A percentile compares a stretch with the other conserved stretches of the same genome.
phyloP scores from a whole-genome alignment of 2,888 invertebrate genomes.

The Acanthosepion esculentum region DNA sequence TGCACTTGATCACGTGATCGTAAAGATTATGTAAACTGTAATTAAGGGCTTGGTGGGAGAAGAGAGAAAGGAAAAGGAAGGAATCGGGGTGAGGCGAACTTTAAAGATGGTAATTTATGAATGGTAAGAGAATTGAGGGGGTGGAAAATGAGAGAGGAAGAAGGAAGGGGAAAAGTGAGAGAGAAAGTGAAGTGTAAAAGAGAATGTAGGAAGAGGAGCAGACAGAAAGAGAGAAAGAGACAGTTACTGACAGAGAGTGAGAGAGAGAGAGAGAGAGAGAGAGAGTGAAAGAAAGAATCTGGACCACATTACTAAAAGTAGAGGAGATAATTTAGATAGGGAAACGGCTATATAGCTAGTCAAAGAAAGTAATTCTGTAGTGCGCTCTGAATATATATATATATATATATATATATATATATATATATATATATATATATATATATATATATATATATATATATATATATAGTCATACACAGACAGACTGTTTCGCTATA shows the following conservation, averaged over 20 bases:
- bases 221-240: neutral
- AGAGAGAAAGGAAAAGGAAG: neutral
- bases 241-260: too few species aligned
- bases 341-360: too few species aligned
- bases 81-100: neutral
- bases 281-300: too few species aligned
- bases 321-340: too few species aligned
- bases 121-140: neutral
- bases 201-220: neutral
- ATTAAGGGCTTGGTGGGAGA: neutral
- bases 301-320: too few species aligned
- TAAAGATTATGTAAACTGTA: neutral
- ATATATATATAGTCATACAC: too few species aligned
- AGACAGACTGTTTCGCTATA: too few species aligned
- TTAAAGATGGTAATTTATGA: neutral
- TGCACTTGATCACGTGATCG: neutral
- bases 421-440: neutral
- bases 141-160: neutral
- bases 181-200: neutral
- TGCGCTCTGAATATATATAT: neutral
- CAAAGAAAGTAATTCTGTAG: too few species aligned
- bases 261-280: neutral
- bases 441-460: too few species aligned
- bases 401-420: neutral
- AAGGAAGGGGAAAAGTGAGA: neutral